These are phyloP conservation scores for Atractosteus spatula DNA, from an alignment of 2,113 vertebrate species.

Conservation along the genomic window DNA sequence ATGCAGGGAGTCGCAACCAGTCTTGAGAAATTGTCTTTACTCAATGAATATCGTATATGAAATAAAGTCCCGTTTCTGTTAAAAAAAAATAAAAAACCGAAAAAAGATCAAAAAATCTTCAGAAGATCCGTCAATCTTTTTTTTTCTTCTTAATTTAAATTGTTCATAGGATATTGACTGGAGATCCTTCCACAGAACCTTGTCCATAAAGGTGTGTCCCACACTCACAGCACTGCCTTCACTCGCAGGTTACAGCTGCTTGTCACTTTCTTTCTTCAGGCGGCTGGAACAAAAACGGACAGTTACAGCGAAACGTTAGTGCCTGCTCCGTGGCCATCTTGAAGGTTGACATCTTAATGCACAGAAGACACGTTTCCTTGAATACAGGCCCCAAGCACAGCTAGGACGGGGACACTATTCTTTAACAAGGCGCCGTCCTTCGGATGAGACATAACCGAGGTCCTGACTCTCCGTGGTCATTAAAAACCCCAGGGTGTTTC, in stretches of 20 bases:
- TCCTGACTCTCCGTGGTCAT: no score
- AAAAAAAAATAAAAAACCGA: constrained; percentile 9
- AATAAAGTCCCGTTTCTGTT: constrained; percentile 62
- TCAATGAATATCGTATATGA: constrained; percentile 68
- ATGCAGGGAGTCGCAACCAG: constrained; percentile 86
- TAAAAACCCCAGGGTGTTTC: no score
- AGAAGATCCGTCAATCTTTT: constrained; percentile 76
- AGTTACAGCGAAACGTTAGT: neutral
- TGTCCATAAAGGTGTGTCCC: no score
- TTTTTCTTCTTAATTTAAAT: constrained; percentile 58
- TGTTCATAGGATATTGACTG: constrained; percentile 67
- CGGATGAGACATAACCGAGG: no score
- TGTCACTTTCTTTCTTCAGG: constrained; percentile 99
- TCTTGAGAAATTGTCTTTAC: constrained; percentile 84
- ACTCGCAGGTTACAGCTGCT: constrained; percentile 87
- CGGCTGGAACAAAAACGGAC: constrained; percentile 73
- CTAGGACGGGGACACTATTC: no score
- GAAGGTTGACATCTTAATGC: no score
- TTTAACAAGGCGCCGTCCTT: no score
- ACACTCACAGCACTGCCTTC: constrained; percentile 15
- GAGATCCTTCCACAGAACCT: constrained; percentile 60
- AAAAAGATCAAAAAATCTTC: constrained; percentile 72
- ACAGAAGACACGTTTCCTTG: no score
- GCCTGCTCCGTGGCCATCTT: neutral
- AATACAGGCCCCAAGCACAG: no score